Evolutionary conservation across 2,888 invertebrate species (phyloP).

Genomic region (Diaphora mendica): DNA sequence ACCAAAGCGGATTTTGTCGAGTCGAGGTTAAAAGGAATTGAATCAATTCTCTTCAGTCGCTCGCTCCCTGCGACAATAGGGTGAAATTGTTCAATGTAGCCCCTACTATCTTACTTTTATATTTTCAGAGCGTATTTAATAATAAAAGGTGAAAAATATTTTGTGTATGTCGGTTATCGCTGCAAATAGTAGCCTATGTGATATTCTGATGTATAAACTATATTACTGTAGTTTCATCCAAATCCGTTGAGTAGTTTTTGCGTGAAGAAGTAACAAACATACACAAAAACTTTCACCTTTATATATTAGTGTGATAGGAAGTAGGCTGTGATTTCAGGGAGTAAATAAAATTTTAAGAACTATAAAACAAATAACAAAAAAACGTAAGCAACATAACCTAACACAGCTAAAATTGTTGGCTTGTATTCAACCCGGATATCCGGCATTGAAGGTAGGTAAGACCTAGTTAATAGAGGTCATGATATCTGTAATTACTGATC

Average conservation of each 20-base stretch:
- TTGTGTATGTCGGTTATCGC: too few species aligned
- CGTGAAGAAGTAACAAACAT: too few species aligned
- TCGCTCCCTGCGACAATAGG: constrained; percentile 48
- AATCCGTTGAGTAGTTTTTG: too few species aligned
- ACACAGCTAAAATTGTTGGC: background rate
- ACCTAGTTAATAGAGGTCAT: constrained; percentile 12
- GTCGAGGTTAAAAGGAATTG: constrained; percentile 74
- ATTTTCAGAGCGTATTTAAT: background rate
- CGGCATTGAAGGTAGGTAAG: constrained; percentile 8
- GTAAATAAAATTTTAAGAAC: background rate
- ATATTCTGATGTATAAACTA: too few species aligned
- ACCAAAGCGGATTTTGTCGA: constrained; percentile 68
- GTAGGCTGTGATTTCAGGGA: too few species aligned
- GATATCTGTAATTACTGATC: constrained; percentile 1
- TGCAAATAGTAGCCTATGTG: too few species aligned
- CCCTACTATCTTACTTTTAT: constrained; percentile 36
- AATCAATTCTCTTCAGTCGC: constrained; percentile 74
- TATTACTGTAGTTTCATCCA: too few species aligned
- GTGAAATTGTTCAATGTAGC: constrained; percentile 36
- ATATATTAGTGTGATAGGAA: too few species aligned
- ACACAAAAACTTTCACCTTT: too few species aligned
- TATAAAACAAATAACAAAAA: background rate
- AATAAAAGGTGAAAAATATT: background rate
- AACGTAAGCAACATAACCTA: background rate
- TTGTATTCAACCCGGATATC: constrained; percentile 14